phyloP scores from a whole-genome alignment of 2,797 vertebrate genomes.

The Rhabdophis nuchalis region DNA sequence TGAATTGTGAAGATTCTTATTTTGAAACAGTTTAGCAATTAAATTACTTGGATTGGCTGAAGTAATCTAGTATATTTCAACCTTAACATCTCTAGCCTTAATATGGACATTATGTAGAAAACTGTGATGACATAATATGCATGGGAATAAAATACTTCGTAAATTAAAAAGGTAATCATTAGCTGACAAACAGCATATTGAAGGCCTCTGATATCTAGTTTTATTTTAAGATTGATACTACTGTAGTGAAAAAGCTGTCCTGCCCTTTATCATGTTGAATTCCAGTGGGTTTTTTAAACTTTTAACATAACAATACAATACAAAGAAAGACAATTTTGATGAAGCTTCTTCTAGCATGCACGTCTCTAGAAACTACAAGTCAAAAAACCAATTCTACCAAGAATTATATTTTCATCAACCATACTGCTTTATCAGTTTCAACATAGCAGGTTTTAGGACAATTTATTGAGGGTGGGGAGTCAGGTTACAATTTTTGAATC shows the following conservation, averaged over 20 bases:
- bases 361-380: rapidly evolving
- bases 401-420: constrained; percentile 29
- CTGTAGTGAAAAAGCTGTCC: constrained; percentile 16
- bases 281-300: not conserved
- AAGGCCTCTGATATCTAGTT: constrained; percentile 30
- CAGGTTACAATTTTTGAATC: constrained; percentile 69
- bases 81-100: not conserved
- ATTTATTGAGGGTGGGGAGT: constrained; percentile 68
- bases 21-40: not conserved
- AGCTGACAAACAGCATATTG: constrained; percentile 46
- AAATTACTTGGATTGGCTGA: not conserved
- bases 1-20: not conserved
- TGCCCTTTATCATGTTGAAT: not conserved
- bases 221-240: constrained; percentile 19
- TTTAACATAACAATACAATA: not conserved
- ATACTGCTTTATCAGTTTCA: not conserved
- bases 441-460: constrained; percentile 9
- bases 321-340: not conserved
- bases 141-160: not conserved
- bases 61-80: not conserved
- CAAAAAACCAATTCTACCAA: constrained; percentile 14
- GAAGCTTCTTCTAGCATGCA: not conserved
- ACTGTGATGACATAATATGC: not conserved
- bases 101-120: not conserved
- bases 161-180: not conserved